A percentile compares a stretch with the other conserved stretches of the same genome.
These are phyloP conservation scores for Ictalurus punctatus DNA, from an alignment of 2,113 vertebrate species.

Conservation along the genomic window DNA sequence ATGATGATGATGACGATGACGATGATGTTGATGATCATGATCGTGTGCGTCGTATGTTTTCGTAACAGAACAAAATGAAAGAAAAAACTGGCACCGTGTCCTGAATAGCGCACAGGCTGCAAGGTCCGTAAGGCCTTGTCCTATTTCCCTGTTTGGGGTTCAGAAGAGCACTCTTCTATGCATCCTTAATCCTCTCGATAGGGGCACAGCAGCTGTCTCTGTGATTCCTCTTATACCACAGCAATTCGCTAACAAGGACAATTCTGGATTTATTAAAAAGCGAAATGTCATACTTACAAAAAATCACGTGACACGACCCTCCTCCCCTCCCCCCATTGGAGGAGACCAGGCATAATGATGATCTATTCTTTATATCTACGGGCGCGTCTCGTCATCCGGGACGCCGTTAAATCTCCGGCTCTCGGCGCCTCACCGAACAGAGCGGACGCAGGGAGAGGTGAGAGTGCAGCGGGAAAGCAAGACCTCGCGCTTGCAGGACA, in stretches of 20 bases:
- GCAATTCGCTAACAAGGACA: not conserved
- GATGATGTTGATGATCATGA: constrained; percentile 32
- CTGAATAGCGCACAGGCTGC: not conserved
- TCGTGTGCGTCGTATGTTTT: constrained; percentile 17
- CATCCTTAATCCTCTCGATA: no score
- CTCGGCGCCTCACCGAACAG: no score
- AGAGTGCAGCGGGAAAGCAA: no score
- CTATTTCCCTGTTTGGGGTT: not conserved
- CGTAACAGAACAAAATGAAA: constrained; percentile 10
- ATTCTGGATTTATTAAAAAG: not conserved
- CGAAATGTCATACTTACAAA: no score
- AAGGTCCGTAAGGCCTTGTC: not conserved
- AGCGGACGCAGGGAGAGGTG: no score
- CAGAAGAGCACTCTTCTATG: not conserved
- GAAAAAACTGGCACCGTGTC: not conserved
- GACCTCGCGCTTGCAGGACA: no score
- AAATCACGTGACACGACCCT: no score
- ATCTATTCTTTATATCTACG: no score
- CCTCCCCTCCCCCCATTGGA: no score
- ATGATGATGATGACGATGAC: not conserved
- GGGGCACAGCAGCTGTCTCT: not conserved
- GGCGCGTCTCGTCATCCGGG: no score
- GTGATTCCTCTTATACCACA: not conserved
- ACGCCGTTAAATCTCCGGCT: no score
- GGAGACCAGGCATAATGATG: no score